Base-by-base conservation (phyloP, 2,888 invertebrate species). In the Ernsta delagoae region DNA sequence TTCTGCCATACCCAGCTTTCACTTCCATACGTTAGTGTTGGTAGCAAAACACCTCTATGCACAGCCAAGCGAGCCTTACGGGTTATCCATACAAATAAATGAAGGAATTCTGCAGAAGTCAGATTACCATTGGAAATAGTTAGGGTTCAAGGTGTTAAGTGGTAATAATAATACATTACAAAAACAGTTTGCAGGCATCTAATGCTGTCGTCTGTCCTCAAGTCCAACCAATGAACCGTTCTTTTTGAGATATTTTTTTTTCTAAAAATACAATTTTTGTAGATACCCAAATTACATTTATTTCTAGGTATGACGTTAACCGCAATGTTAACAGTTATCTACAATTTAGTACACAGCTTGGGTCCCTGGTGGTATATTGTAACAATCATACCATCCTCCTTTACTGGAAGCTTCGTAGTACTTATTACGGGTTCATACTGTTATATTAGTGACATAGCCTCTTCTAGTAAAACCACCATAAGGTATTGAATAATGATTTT, bases 311-410 rank as follows among this genome's bases (percentile, higher is more conserved):
- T 88, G 57, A 72, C 87, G 39, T 72, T 91, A 66, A 79, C 80
- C 36, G 73, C 83, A 7, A 86, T 89, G 73, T 72, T 88, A 72
- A 74, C 77, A 62, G 89, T 89, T 6, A 75, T 90, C 43, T 92
- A 87, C 79, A 78, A 83, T 65, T 78, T 88, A 82, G 70, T 87
- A 72, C 83, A 86, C 8, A 79, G 78, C 68, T 77, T 89, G 45
- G 90, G 90, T 5, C 91, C 93, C 2, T 92, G 92, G 92, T 92
- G 92, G 93, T 94, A 93, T 73, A 81, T 95, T 12, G 63, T 95
- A 3, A 89, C 94, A 0, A 86, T 93, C 0, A 79, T 96, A 11
- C 96, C 96, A 0, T 90, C 94, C 43, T 92, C 95, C 0, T 65
- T 96, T 3, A 90, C 93, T 65, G 96, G 96, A 9, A 96, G 96